Evolutionary conservation across 2,797 vertebrate genomes (phyloP), one percentile per base, ranked within the genome.

Genomic region (Pempheris klunzingeri): DNA sequence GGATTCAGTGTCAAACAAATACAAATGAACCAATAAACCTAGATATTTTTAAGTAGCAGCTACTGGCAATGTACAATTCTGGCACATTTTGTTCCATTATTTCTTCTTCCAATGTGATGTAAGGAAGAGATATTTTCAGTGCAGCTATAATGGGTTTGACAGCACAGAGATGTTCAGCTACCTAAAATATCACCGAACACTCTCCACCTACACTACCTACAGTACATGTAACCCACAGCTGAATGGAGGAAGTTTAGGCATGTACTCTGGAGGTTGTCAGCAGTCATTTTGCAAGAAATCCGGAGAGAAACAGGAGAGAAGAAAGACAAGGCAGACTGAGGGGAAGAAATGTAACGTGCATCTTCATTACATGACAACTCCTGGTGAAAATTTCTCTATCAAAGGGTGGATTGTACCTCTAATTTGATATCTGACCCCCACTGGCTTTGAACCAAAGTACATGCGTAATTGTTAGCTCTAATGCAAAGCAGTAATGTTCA

Each of bases 131-230:
- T 89, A 86, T 86, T 90, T 89, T 60, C 65, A 82, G 78, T 14
- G 77, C 78, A 68, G 85, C 82, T 87, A 88, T 87, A 86, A 88
- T 62, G 30, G 75, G 22, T 79, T 74, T 80, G 74, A 85, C 86
- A 86, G 85, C 74, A 59, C 74, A 34, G 70, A 78, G 74, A 85
- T 76, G 79, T 78, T 90, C 77, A 71, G 81, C 75, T 66, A 61
- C 82, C 83, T 59, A 87, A 91, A 93, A 92, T 88, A 92, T n/a
- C 86, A 65, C 43, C 76, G 46, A 52, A 81, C 78, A 52, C 86
- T 72, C 73, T 83, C 89, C 88, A 76, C 90, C 90, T 81, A 91
- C 88, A 81, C 84, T 70, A 77, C 80, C 65, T 86, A 63, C 72
- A 80, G 77, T 5, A 55, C 62, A 90, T 77, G 71, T 69, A 70